These are phyloP conservation scores for Chymomyza caudatula DNA, from an alignment of 2,888 invertebrate genomes.

Conservation along the genomic window DNA sequence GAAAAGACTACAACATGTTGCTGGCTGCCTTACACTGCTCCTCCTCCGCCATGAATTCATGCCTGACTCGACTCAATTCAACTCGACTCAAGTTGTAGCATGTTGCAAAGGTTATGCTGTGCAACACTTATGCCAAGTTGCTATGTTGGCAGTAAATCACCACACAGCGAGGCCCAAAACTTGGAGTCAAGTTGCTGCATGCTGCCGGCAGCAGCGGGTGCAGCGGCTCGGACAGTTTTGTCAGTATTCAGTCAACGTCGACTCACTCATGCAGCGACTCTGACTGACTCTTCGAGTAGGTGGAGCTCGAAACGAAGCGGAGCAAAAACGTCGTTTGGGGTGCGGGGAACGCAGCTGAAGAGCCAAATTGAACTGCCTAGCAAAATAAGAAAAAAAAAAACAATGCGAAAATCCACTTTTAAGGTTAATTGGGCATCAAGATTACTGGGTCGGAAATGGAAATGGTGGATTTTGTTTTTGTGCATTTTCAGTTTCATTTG, in stretches of 20 bases:
- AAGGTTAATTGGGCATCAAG: constrained; percentile 79
- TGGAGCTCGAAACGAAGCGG: constrained; percentile 37
- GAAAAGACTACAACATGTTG: constrained; percentile 56
- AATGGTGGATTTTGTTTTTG: constrained; percentile 51
- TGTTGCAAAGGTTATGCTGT: constrained; percentile 74
- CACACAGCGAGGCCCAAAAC: constrained; percentile 29
- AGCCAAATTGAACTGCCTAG: constrained; percentile 32
- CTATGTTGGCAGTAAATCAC: constrained; percentile 75
- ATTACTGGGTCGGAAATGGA: constrained; percentile 79
- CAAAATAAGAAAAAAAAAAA: constrained; percentile 35
- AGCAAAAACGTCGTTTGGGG: not conserved
- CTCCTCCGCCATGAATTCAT: not conserved
- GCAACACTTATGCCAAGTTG: constrained; percentile 75
- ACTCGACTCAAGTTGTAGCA: constrained; percentile 32
- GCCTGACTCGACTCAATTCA: constrained; percentile 19
- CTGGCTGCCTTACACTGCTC: constrained; percentile 23
- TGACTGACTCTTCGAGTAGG: constrained; percentile 10
- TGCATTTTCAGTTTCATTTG: constrained; percentile 71
- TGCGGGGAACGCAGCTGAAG: constrained; percentile 9
- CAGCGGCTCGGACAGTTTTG: constrained; percentile 41
- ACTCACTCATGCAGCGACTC: not conserved
- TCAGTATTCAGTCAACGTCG: constrained; percentile 55
- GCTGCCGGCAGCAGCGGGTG: constrained; percentile 17
- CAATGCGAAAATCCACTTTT: constrained; percentile 75
- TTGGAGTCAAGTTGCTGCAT: constrained; percentile 52